Base-by-base conservation (phyloP, 2,797 vertebrate genomes). In the Uromys caudimaculatus region DNA sequence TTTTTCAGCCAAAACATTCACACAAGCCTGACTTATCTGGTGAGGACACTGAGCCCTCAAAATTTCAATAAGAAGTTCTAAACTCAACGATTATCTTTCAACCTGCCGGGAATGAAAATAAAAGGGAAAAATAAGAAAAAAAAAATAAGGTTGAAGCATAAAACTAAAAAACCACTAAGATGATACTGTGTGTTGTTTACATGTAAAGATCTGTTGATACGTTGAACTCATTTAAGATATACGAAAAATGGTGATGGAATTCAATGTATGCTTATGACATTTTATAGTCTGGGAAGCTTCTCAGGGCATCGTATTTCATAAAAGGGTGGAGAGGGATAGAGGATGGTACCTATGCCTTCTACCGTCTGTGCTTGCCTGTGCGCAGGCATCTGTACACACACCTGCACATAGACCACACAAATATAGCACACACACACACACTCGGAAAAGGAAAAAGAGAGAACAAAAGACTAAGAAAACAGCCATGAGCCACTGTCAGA, bases 401-500 rank as follows among this genome's bases (percentile, higher is more conserved):
- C 38, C 14, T 54, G 24, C 47, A 69, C 47, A 52, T 23, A 50
- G 19, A n/a, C 60, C 60, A 67, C 60, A 32, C 27, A n/a, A n/a
- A n/a, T n/a, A n/a, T 16, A 35, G 16, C 24, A 83, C 16, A 62
- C 9, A 44, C n/a, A 27, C 23, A 41, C 54, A 60, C 54, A 56
- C 54, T 41, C 12, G 7, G 9, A 35, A 4, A 88, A 8, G 35
- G 17, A 23, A 29, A 44, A 41, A 56, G 13, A 24, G 32, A 27
- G 8, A 54, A n/a, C 67, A 32, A 56, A 73, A 73, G 54, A 44
- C 17, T 13, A 54, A 62, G 47, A 76, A 82, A 94, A 90, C 27
- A 88, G 93, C 56, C 69, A 16, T 69, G 76, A 58, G 47, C 67
- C 95, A 6, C 6, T 81, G 56, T 95, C 73, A 90, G 92, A 62